A percentile compares a stretch with the other conserved stretches of the same genome.
Conservation (phyloP, 1,140 invertebrate species). For the Ruditapes philippinarum region DNA sequence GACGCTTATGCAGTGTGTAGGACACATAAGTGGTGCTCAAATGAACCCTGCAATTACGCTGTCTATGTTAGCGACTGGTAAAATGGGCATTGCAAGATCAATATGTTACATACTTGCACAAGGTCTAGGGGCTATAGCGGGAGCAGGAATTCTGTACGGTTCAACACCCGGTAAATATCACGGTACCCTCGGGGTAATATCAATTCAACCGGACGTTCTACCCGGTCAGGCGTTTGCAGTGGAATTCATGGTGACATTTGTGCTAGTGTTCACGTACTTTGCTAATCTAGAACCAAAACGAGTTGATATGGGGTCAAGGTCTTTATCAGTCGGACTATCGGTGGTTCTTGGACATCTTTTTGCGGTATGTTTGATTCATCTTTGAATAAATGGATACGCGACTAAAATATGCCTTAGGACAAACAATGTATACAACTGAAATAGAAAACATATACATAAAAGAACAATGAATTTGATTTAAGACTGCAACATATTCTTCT, state of each 20-base stretch:
- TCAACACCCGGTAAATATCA: constrained; percentile 74
- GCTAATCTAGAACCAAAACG: constrained; percentile 93
- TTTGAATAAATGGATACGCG: not conserved
- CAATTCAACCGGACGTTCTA: constrained; percentile 69
- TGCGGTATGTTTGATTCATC: constrained; percentile 75
- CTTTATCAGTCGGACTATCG: constrained; percentile 93
- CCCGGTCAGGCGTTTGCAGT: constrained; percentile 92
- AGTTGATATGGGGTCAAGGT: constrained; percentile 94
- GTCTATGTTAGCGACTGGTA: constrained; percentile 89
- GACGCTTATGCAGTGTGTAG: constrained; percentile 87
- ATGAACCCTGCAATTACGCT: constrained; percentile 85
- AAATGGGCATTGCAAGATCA: constrained; percentile 92
- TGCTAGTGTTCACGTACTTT: constrained; percentile 95
- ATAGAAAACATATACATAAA: too few relatives aligned
- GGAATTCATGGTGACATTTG: constrained; percentile 95
- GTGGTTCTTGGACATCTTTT: constrained; percentile 81
- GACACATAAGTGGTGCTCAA: constrained; percentile 85
- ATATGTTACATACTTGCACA: constrained; percentile 88
- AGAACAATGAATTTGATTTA: too few relatives aligned
- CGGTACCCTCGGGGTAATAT: constrained; percentile 75
- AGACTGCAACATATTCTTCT: too few relatives aligned
- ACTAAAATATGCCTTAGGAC: too few relatives aligned
- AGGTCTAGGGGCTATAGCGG: constrained; percentile 80
- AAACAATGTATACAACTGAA: too few relatives aligned
- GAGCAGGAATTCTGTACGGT: constrained; percentile 81